Percentiles rank a stretch among this genome's conserved stretches.
Evolutionary conservation across 2,113 vertebrate genomes (phyloP).

Genomic region (Corapipo altera): DNA sequence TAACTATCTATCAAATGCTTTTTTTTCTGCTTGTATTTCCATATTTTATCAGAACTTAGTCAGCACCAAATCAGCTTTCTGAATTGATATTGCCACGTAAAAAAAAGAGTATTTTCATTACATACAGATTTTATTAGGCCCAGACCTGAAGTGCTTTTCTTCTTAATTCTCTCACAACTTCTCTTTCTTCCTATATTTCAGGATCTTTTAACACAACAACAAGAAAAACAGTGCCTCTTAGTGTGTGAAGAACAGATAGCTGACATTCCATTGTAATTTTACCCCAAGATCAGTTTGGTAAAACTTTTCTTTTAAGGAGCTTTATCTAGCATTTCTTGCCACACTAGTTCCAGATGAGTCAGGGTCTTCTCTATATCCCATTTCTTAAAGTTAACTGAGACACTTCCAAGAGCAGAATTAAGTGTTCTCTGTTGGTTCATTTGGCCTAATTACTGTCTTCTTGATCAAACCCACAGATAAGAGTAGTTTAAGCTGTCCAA

Average conservation of each 20-base stretch:
- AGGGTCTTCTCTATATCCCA: not conserved
- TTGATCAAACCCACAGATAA: not conserved
- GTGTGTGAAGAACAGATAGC: not conserved
- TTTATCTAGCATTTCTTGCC: not conserved
- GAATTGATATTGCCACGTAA: not conserved
- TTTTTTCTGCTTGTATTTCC: not conserved
- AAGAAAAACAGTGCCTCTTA: not conserved
- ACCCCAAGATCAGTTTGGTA: not conserved
- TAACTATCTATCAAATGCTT: not conserved
- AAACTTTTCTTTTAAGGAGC: not conserved
- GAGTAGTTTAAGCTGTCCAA: not conserved
- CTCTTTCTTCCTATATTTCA: not conserved
- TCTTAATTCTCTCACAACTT: not conserved
- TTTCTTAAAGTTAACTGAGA: not conserved
- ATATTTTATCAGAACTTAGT: not conserved
- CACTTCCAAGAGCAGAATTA: not conserved
- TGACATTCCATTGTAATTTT: not conserved
- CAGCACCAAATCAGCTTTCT: not conserved
- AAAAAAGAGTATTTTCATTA: not conserved
- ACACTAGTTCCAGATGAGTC: not conserved
- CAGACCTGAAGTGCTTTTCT: not conserved
- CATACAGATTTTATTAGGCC: not conserved
- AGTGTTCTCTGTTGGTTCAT: not conserved
- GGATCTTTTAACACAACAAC: not conserved
- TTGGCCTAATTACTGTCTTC: not conserved